Evolutionary conservation across 2,888 invertebrate genomes (phyloP).

Genomic region (Salpingus planirostris): DNA sequence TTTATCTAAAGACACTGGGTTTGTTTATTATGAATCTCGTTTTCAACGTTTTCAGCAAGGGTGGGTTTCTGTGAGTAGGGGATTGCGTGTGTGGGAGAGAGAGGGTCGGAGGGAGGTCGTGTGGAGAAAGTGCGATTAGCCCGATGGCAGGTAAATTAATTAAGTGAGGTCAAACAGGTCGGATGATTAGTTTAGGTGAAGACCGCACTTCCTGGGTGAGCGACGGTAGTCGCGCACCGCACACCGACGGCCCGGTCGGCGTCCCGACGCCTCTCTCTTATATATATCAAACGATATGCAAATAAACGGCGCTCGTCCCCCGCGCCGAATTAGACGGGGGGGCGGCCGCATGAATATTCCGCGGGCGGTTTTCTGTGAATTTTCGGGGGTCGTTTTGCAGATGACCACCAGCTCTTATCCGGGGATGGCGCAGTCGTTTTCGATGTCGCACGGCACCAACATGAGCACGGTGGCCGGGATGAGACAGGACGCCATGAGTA

Average conservation of each 20-base stretch:
- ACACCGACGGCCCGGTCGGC: conserved; percentile 19
- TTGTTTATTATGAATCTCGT: no score
- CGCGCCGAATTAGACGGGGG: no score
- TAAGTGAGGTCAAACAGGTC: conserved; percentile 42
- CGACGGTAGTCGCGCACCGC: conserved; percentile 20
- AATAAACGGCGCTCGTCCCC: no score
- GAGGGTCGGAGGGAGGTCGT: no score
- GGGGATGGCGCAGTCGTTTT: conserved; percentile 89
- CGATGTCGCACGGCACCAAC: conserved; percentile 87
- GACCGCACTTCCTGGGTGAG: conserved; percentile 36
- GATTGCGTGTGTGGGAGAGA: no score
- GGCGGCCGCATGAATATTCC: no score
- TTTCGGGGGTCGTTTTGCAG: conserved; percentile 61
- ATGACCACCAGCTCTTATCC: conserved; percentile 91
- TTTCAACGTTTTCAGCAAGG: no score
- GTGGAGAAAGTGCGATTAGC: conserved; percentile 24
- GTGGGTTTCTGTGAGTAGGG: no score
- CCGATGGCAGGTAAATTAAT: conserved; percentile 38
- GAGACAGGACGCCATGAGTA: conserved; percentile 79
- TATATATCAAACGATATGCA: no score
- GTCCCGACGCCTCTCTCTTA: no score
- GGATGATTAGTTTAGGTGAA: conserved; percentile 40
- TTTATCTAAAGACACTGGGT: no score
- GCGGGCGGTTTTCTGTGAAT: no score
- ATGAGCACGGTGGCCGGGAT: conserved; percentile 85